These are phyloP conservation scores for Pomacea canaliculata DNA, from an alignment of 2,888 invertebrate genomes.

Conservation along the genomic window DNA sequence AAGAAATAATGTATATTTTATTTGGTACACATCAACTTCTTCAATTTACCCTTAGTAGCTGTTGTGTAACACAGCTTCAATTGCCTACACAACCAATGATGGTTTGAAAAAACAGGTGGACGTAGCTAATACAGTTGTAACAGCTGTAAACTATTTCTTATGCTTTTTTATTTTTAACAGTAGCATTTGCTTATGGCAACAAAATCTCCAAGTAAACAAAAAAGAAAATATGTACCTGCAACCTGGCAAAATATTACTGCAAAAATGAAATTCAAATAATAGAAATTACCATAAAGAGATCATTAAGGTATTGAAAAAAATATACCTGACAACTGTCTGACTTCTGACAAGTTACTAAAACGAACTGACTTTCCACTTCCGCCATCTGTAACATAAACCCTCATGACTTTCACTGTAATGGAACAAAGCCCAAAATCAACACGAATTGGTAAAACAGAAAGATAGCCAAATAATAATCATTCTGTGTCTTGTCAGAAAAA, in stretches of 20 bases:
- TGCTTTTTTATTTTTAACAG: too few relatives aligned
- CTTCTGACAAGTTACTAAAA: constrained; percentile 84
- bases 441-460: neutral
- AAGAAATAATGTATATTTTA: constrained; percentile 20
- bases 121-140: too few relatives aligned
- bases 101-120: neutral
- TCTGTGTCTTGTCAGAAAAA: too few relatives aligned
- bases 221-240: too few relatives aligned
- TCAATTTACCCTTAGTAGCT: neutral
- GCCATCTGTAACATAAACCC: constrained; percentile 27
- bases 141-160: too few relatives aligned
- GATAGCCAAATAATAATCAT: neutral
- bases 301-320: too few relatives aligned
- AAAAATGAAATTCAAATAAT: too few relatives aligned
- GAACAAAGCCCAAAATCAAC: neutral
- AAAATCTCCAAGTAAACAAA: too few relatives aligned
- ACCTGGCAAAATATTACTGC: too few relatives aligned
- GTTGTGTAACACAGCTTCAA: neutral
- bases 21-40: neutral
- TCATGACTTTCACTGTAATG: too few relatives aligned
- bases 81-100: neutral
- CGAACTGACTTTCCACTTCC: constrained; percentile 76
- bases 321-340: constrained; percentile 68
- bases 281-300: too few relatives aligned
- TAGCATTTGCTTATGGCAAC: too few relatives aligned